phyloP scores from a whole-genome alignment of 2,113 vertebrate species.

The Anolis carolinensis region DNA sequence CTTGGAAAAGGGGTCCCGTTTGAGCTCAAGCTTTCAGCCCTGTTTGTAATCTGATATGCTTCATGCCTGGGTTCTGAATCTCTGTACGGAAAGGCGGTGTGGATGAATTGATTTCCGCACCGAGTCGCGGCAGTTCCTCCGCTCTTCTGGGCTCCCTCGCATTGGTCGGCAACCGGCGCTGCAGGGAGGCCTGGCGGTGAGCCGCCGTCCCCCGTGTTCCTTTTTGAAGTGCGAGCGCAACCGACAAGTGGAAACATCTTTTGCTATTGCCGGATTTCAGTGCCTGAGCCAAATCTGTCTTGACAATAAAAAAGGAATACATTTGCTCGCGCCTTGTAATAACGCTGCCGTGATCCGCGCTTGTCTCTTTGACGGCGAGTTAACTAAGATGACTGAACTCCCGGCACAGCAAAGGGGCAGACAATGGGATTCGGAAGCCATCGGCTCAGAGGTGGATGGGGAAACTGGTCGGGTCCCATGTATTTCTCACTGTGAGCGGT shows the following conservation, averaged over 20 bases:
- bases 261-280: conserved; percentile 62
- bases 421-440: neutral
- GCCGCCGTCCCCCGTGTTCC: conserved; percentile 24
- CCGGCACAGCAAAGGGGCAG: neutral
- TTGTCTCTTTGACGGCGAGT: conserved; percentile 63
- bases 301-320: conserved; percentile 71
- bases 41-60: neutral
- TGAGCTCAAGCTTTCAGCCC: neutral
- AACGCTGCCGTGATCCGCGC: conserved; percentile 59
- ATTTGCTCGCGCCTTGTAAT: conserved; percentile 71
- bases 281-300: conserved; percentile 72
- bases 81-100: neutral
- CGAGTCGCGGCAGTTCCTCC: too few species aligned
- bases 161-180: neutral
- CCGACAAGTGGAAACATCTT: conserved; percentile 63
- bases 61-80: neutral
- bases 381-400: neutral
- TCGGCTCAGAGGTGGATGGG: neutral
- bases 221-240: conserved; percentile 45
- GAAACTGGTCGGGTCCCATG: neutral
- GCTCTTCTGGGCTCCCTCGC: neutral
- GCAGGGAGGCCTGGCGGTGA: neutral
- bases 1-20: neutral
- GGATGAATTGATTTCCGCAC: neutral
- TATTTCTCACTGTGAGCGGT: neutral